Evolutionary conservation across 2,888 invertebrate species (phyloP).

Genomic region (Harpalus rufipes): DNA sequence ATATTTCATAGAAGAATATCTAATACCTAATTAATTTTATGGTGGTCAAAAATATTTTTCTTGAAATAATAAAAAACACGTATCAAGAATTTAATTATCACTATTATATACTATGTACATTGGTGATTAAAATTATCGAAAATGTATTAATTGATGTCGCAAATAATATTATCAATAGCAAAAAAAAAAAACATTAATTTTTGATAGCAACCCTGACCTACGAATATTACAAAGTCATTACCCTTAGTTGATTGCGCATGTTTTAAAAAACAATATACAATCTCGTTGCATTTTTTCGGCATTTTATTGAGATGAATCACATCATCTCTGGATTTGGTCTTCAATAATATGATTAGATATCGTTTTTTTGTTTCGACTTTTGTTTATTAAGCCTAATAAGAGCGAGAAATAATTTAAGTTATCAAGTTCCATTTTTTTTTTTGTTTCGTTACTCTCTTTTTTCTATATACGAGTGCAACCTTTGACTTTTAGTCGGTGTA

Average conservation of each 20-base stretch:
- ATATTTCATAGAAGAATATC: too few relatives aligned
- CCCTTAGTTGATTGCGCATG: conserved; percentile 14
- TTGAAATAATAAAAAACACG: too few relatives aligned
- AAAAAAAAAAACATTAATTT: conserved; percentile 48
- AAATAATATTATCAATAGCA: conserved; percentile 52
- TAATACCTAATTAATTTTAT: not conserved
- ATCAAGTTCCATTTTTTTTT: conserved; percentile 36
- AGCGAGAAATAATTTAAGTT: conserved; percentile 24
- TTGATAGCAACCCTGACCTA: conserved; percentile 63
- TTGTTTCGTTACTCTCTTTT: conserved; percentile 19
- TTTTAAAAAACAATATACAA: conserved; percentile 37
- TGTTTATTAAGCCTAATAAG: conserved; percentile 5
- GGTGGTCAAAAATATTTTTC: too few relatives aligned
- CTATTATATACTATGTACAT: not conserved
- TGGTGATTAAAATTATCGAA: conserved; percentile 37
- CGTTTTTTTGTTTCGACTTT: not conserved
- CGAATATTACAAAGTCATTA: conserved; percentile 57
- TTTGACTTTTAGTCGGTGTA: conserved; percentile 52
- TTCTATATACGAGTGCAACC: conserved; percentile 12
- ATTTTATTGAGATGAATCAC: conserved; percentile 44
- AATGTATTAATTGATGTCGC: conserved; percentile 29
- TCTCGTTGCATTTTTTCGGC: not conserved
- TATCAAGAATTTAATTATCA: too few relatives aligned
- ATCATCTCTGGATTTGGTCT: conserved; percentile 6
- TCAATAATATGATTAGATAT: conserved; percentile 24